Evolutionary conservation across 2,113 vertebrate species (phyloP).

Genomic region (Rallus limicola): DNA sequence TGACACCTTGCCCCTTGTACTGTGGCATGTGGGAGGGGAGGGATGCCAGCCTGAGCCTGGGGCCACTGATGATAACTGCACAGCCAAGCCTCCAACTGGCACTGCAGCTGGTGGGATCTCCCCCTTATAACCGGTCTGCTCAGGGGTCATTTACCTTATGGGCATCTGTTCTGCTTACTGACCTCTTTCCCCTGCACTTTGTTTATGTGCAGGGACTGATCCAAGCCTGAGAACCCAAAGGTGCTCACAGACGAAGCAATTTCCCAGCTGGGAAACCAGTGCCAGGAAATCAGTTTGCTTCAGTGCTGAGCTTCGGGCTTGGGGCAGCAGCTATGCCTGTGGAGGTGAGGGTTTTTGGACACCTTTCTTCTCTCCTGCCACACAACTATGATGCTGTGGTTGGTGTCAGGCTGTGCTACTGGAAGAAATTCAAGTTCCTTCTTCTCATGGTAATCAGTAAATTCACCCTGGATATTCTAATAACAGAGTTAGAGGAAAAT

Average conservation of each 20-base stretch:
- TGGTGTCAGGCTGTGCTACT: not conserved
- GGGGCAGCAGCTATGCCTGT: not conserved
- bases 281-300: not conserved
- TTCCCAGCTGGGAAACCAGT: not conserved
- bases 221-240: not conserved
- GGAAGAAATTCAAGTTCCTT: not conserved
- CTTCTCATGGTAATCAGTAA: not conserved
- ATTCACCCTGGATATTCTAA: not conserved
- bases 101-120: not conserved
- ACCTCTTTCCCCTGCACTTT: not conserved
- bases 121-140: not conserved
- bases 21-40: not conserved
- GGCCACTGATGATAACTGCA: not conserved
- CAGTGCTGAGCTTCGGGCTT: not conserved
- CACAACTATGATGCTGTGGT: not conserved
- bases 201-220: accelerated
- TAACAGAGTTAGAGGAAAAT: not conserved
- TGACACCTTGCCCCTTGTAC: not conserved
- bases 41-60: not conserved
- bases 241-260: not conserved
- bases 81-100: accelerated
- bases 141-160: not conserved
- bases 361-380: not conserved
- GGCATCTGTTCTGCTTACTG: not conserved
- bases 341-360: not conserved